A percentile compares a stretch with the other conserved stretches of the same genome.
Conservation (phyloP, 2,797 vertebrate genomes). For the Microctenopoma steveboyesi region DNA sequence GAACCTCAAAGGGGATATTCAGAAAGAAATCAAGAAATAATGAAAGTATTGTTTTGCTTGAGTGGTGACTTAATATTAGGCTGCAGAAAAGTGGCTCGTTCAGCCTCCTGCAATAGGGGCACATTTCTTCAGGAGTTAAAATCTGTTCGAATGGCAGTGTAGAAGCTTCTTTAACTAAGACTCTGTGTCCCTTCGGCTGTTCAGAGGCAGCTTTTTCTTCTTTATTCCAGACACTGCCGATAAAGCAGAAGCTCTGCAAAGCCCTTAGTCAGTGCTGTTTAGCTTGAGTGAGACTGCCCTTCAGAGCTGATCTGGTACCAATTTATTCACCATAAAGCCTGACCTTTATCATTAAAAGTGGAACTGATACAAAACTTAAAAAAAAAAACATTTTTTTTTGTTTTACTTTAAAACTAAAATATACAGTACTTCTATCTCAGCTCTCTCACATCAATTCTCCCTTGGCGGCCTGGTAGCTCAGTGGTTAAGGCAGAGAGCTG, state of each 20-base stretch:
- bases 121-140: constrained; percentile 50
- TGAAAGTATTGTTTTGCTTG: constrained; percentile 65
- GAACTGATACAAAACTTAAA: constrained; percentile 33
- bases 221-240: constrained; percentile 43
- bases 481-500: no score
- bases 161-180: constrained; percentile 40
- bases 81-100: constrained; percentile 46
- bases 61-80: constrained; percentile 63
- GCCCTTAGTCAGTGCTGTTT: constrained; percentile 52
- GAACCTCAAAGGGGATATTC: constrained; percentile 57
- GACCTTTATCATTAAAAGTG: constrained; percentile 59
- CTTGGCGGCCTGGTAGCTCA: no score
- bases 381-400: constrained; percentile 10
- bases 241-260: constrained; percentile 50
- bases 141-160: constrained; percentile 45
- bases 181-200: constrained; percentile 37
- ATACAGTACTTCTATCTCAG: constrained; percentile 16
- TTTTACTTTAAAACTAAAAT: constrained; percentile 41
- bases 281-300: constrained; percentile 46
- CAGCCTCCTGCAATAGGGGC: constrained; percentile 32
- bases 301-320: constrained; percentile 56
- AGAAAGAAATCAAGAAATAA: constrained; percentile 69
- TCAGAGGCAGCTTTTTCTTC: constrained; percentile 37
- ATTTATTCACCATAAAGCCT: constrained; percentile 57
- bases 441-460: neutral